Evolutionary conservation across 2,113 vertebrate genomes (phyloP), one percentile per base, ranked within the genome.

Genomic region (Holacanthus passer): DNA sequence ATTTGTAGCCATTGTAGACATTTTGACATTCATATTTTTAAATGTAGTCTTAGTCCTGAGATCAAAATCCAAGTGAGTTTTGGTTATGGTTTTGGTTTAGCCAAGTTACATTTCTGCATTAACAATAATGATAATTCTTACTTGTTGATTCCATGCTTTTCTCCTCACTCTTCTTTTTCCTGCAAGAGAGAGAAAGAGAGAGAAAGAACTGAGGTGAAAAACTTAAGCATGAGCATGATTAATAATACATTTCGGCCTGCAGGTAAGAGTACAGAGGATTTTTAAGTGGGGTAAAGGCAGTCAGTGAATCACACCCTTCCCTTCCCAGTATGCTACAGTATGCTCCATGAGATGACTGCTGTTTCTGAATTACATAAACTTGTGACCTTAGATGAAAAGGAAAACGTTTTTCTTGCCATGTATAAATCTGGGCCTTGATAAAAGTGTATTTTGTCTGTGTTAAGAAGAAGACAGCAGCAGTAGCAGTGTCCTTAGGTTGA

Each of bases 341-440:
- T 67, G 71, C 39, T 43, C 77, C 63, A 47, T 37, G 52, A 77
- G 37, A 48, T 22, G 73, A 48, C 39, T 48, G 59, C 64, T 24
- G 37, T 56, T 5, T 77, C 59, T 88, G 79, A 78, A 90, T 73
- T 72, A 83, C 63, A 88, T 84, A 84, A 88, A 55, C 16, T 10
- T 85, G 32, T 69, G 84, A 86, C 75, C 89, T 90, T 84, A 20
- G 88, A 88, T 12, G 37, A 60, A 73, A 76, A 82, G 37, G 5
- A 73, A 19, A n/a, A n/a, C n/a, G 29, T 37, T 37, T 37, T 37
- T 37, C 7, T 37, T 37, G 9, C 19, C 50, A 52, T 52, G 22
- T 27, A 5, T 13, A 24, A 53, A 13, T 60, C 2, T 45, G 37
- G 37, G 39, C 69, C 17, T 43, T n/a, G 7, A 32, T 20, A 7